Base-by-base conservation (phyloP, 2,888 invertebrate species). In the Hyalella azteca region DNA sequence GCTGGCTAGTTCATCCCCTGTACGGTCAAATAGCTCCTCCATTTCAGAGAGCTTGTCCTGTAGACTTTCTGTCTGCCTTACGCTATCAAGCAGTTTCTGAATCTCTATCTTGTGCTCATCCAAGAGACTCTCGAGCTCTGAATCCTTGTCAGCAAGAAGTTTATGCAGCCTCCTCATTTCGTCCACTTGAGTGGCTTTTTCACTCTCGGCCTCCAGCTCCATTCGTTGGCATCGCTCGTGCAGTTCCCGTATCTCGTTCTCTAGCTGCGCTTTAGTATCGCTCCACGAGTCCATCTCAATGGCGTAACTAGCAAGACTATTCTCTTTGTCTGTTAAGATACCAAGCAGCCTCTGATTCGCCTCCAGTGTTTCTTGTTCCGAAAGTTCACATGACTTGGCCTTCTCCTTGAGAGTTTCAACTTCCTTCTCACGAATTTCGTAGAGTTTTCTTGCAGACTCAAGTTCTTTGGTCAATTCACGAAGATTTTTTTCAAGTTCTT, bases 141-240 rank as follows among this genome's bases (percentile, higher is more conserved):
- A 81, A 80, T 91, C 90, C 15, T 90, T 87, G 40, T 90, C 89
- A 40, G 81, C 81, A 60, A 79, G 45, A 29, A 81, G 22, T 77
- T 78, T 81, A 82, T 78, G 86, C 83, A 60, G 86, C 79, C 5
- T 77, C 36, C 73, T 77, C 77, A 82, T 81, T 76, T 85, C 85
- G 32, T 83, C 78, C 79, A 85, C 84, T 7, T 66, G 66, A 5
- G 66, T n/a, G n/a, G 19, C 0, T 32, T 36, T 36, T 5, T 19
- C 36, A 29, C 66, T 40, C 5, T 39, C 66, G n/a, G 66, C 22
- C 41, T 78, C 66, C 11, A 60, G 41, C 26, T 41, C 26, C 59
- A 60, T 26, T 36, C 49, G 45, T 11, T 60, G 41, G 13, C 59
- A 29, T 26, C 50, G 59, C 19, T 40, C 41, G 32, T 41, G n/a